Base-by-base conservation (phyloP, 2,888 invertebrate species). In the Aleiodes testaceus region DNA sequence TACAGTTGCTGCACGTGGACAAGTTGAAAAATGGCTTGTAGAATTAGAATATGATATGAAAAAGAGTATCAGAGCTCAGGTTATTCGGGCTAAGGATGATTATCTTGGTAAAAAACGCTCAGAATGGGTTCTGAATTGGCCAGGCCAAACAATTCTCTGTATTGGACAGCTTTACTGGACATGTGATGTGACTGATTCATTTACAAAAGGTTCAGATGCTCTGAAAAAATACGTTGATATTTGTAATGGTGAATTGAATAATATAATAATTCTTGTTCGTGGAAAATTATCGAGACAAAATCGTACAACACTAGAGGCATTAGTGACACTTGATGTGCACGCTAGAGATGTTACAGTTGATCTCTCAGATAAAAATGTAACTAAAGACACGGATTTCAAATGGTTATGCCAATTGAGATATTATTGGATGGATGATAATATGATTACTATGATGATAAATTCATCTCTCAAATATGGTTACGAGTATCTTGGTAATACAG, bases 281-380 rank as follows among this genome's bases (percentile, higher is more conserved):
- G 97, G 97, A n/a, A 92, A 93, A 82, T 89, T 98, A 1, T 94
- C 93, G 74, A 89, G 92, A 30, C 96, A 97, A 85, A 96, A 95
- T 87, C 91, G 98, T 66, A 95, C 95, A 49, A 97, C 97, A 0
- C 89, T 98, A 92, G 95, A 97, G 70, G 97, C 97, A 0, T 88
- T 98, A 75, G 96, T 98, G 0, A 96, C 97, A 6, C 88, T 97
- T 75, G 97, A 98, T 84, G 97, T 98, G 0, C 98, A 98, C 85
- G 96, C 96, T 0, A 91, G 97, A 79, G 97, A 98, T 87, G 95
- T 96, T 0, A 89, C 97, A 1, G 89, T 91, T 69, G 91, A 92
- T 69, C 88, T 96, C 9, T 91, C 92, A 45, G 89, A 91, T 0
- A 89, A 90, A 42, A 88, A 90, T 73, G 93, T 97, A 0, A 87